These are phyloP conservation scores for Vannuccia rotundouncinata DNA, from an alignment of 2,888 invertebrate species.

Conservation along the genomic window DNA sequence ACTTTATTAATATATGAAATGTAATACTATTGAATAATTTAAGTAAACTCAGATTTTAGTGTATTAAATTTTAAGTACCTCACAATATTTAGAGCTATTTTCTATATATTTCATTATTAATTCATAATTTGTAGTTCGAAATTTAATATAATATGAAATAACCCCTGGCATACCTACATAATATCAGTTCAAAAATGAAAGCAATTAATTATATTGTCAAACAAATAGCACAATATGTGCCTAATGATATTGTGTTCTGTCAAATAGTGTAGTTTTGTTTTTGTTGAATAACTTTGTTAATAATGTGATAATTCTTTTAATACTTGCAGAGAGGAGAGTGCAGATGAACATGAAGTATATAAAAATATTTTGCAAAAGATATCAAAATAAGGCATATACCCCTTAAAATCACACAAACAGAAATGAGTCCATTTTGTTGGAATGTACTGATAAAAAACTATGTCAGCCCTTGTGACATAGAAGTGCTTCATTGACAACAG, in stretches of 20 bases:
- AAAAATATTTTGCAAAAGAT: too few relatives aligned
- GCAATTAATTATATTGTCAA: neutral
- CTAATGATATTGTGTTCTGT: slow-evolving; percentile 1
- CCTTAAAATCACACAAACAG: too few relatives aligned
- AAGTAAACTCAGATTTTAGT: slow-evolving; percentile 6
- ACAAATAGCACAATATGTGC: slow-evolving; percentile 11
- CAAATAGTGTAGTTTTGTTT: slow-evolving; percentile 16
- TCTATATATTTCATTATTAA: neutral
- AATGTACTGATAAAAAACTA: too few relatives aligned
- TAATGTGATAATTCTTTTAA: neutral
- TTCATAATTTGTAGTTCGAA: neutral
- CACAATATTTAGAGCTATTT: neutral
- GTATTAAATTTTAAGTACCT: slow-evolving; percentile 10
- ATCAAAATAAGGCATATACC: too few relatives aligned
- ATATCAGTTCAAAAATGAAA: neutral
- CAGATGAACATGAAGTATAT: slow-evolving; percentile 21
- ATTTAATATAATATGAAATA: neutral
- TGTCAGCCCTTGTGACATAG: too few relatives aligned
- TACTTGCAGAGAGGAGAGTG: neutral
- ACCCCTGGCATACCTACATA: neutral
- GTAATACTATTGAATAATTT: too few relatives aligned
- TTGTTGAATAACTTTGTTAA: slow-evolving; percentile 24
- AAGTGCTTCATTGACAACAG: too few relatives aligned
- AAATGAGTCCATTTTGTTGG: too few relatives aligned
- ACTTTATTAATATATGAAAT: too few relatives aligned